Percentiles rank a stretch among this genome's conserved stretches.
phyloP scores from a whole-genome alignment of 2,113 vertebrate genomes.

The Tragelaphus strepsiceros region DNA sequence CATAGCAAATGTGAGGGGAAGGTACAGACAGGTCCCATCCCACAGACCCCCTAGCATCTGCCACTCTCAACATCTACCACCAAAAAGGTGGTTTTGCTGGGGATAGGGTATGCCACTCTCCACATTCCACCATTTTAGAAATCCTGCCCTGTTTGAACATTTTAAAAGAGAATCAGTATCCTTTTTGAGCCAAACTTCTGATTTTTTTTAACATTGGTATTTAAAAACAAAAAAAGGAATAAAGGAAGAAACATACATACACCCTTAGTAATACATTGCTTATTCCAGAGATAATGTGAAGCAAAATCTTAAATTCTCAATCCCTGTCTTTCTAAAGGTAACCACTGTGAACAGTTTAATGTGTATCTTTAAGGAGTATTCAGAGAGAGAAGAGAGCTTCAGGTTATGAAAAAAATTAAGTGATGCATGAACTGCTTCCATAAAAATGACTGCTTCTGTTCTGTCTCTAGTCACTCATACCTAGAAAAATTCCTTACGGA shows the following conservation, averaged over 20 bases:
- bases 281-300: background rate
- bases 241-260: background rate
- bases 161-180: background rate
- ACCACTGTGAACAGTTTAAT: background rate
- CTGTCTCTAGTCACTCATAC: slow-evolving; percentile 90
- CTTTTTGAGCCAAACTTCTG: background rate
- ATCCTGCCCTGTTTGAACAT: background rate
- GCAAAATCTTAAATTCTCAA: slow-evolving; percentile 21
- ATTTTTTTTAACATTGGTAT: background rate
- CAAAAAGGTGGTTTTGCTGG: background rate
- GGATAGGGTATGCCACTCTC: background rate
- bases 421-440: background rate
- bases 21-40: background rate
- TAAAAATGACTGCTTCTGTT: slow-evolving; percentile 31
- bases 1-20: background rate
- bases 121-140: background rate
- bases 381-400: background rate
- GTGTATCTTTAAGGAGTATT: background rate
- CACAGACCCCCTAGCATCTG: background rate
- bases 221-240: slow-evolving; percentile 8
- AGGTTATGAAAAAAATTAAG: background rate
- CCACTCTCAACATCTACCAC: background rate
- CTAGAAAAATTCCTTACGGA: slow-evolving; percentile 98
- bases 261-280: background rate
- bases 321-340: background rate